Percentiles rank a stretch among this genome's conserved stretches.
Conservation (phyloP, 2,113 vertebrate genomes). For the Gavia stellata region DNA sequence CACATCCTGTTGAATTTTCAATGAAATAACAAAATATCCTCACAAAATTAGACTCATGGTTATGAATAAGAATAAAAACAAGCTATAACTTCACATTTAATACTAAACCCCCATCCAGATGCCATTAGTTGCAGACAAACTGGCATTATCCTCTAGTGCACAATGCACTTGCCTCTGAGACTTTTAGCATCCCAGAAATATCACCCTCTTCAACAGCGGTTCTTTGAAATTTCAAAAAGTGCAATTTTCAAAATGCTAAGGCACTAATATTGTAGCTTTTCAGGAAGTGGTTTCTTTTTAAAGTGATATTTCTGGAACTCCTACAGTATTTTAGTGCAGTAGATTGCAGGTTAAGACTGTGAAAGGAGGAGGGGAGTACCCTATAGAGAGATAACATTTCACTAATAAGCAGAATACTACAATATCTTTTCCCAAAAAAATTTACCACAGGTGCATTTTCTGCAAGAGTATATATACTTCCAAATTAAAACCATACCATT, state of each 20-base stretch:
- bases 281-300: background rate
- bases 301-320: background rate
- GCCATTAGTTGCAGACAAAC: background rate
- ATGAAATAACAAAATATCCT: background rate
- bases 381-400: background rate
- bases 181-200: background rate
- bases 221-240: background rate
- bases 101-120: accelerated
- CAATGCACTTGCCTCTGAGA: background rate
- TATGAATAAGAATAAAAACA: background rate
- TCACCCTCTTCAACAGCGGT: background rate
- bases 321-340: background rate
- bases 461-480: background rate
- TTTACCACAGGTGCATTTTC: constrained; percentile 28
- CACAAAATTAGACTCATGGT: background rate
- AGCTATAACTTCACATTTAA: background rate
- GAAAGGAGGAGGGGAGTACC: background rate
- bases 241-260: background rate
- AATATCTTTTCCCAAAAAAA: background rate
- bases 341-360: background rate
- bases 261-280: background rate
- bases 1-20: background rate
- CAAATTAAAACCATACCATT: constrained; percentile 16
- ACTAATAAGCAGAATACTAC: background rate
- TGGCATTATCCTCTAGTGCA: background rate